phyloP scores from a whole-genome alignment of 2,113 vertebrate genomes.

The Sisor rabdophorus region DNA sequence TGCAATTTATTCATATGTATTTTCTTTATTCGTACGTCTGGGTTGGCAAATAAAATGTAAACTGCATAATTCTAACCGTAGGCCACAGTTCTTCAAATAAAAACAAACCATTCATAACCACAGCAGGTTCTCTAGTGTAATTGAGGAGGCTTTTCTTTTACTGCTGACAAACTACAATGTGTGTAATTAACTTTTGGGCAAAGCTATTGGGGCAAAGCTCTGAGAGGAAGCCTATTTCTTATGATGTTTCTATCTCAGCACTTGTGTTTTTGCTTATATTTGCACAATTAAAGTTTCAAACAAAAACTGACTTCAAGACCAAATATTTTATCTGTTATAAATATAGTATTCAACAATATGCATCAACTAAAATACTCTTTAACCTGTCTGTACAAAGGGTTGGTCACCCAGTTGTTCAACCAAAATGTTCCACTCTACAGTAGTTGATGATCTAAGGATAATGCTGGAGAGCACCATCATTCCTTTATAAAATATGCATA shows the following conservation, averaged over 20 bases:
- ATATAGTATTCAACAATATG: no score
- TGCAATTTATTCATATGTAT: not conserved
- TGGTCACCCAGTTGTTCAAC: no score
- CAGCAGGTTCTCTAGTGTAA: conserved; percentile 3
- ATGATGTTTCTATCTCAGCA: conserved; percentile 19
- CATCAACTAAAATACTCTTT: no score
- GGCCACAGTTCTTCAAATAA: not conserved
- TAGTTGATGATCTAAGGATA: no score
- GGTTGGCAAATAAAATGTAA: not conserved
- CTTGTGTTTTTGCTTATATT: conserved; percentile 7
- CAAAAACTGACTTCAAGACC: not conserved
- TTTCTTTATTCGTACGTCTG: not conserved
- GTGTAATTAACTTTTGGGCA: conserved; percentile 28
- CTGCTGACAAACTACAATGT: conserved; percentile 26
- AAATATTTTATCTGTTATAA: no score
- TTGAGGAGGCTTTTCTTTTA: conserved; percentile 5
- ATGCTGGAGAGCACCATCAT: not conserved
- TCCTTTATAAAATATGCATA: not conserved
- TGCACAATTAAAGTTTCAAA: not conserved
- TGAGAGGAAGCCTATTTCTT: conserved; percentile 1
- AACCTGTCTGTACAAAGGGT: no score
- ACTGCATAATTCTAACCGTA: not conserved
- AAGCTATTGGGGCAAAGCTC: not conserved
- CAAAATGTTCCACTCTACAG: no score
- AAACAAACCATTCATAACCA: conserved; percentile 18